Percentiles rank a stretch among this genome's conserved stretches.
Conservation (phyloP, 2,797 vertebrate genomes). For the Gallinago solitaria region DNA sequence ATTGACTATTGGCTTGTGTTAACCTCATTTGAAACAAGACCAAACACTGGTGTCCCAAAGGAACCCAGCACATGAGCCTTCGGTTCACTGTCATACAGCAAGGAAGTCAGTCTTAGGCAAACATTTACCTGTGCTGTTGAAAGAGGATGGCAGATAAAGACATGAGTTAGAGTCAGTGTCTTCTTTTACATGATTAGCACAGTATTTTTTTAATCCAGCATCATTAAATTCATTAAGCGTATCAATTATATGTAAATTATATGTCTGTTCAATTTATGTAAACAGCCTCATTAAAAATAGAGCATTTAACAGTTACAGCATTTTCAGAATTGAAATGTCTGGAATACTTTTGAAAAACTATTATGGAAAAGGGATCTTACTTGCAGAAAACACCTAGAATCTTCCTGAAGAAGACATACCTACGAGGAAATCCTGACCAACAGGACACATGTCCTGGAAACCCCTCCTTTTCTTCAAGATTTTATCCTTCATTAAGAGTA, state of each 20-base stretch:
- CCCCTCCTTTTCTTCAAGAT: not conserved
- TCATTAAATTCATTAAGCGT: not conserved
- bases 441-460: not conserved
- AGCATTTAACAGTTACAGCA: not conserved
- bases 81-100: not conserved
- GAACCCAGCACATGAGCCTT: not conserved
- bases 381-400: not conserved
- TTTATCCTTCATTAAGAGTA: not conserved
- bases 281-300: not conserved
- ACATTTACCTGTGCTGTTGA: not conserved
- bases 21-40: not conserved
- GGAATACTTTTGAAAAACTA: not conserved
- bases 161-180: not conserved
- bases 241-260: not conserved
- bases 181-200: not conserved
- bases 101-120: not conserved
- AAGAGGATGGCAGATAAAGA: not conserved
- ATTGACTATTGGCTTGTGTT: not conserved
- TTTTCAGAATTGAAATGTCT: not conserved
- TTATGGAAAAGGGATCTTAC: not conserved
- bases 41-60: not conserved
- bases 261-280: not conserved
- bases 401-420: not conserved
- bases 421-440: not conserved
- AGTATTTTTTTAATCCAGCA: not conserved